Conservation (phyloP, 2,797 vertebrate genomes). For the Acestrorhynchus altus region DNA sequence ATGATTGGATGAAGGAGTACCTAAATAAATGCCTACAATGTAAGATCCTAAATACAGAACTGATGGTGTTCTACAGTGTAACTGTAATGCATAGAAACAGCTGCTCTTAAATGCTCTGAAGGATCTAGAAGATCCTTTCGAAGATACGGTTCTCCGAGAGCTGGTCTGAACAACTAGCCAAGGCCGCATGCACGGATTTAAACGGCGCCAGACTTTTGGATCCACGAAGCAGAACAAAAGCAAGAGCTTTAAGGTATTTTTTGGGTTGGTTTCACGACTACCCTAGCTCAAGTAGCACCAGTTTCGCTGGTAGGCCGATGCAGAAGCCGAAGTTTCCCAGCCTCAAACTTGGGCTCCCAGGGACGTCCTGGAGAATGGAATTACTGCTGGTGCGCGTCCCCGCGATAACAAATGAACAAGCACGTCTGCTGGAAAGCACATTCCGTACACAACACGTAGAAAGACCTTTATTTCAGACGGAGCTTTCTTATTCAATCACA, state of each 20-base stretch:
- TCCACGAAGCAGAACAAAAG: not conserved
- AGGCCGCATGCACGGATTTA: not conserved
- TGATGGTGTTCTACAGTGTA: not conserved
- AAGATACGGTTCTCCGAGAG: not conserved
- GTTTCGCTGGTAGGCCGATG: conserved; percentile 14
- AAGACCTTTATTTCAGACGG: conserved; percentile 47
- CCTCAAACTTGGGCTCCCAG: conserved; percentile 19
- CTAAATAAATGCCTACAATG: too few species aligned
- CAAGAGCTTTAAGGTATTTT: not conserved
- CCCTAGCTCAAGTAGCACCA: not conserved
- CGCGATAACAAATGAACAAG: conserved; percentile 52
- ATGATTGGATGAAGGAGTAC: too few species aligned
- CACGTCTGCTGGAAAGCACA: conserved; percentile 38
- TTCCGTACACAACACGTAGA: conserved; percentile 23
- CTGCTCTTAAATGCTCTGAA: not conserved
- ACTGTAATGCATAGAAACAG: not conserved
- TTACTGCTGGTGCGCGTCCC: conserved; percentile 25
- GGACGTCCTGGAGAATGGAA: conserved; percentile 44
- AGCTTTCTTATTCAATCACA: conserved; percentile 56
- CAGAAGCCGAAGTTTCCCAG: conserved; percentile 19
- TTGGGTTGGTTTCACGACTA: not conserved
- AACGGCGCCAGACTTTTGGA: not conserved
- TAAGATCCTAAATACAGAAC: too few species aligned
- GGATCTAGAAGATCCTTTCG: not conserved
- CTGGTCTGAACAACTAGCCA: too few species aligned